Conservation (phyloP, 2,888 invertebrate species). For the Andrena bucephala region DNA sequence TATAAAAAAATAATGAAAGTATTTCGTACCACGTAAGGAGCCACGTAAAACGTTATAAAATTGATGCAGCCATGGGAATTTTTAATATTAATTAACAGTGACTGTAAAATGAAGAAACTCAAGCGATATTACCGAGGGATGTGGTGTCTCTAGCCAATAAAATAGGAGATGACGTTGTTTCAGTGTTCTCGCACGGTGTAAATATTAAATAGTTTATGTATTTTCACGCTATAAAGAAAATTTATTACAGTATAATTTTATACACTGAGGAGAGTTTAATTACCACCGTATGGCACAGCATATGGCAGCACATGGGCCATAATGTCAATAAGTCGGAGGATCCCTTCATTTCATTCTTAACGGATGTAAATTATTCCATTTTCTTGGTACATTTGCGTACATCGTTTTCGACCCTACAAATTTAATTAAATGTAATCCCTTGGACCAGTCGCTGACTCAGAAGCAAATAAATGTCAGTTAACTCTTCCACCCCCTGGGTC, state of each 20-base stretch:
- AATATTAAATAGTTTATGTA: slow-evolving; percentile 5
- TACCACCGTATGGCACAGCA: slow-evolving; percentile 30
- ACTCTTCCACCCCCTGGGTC: too few relatives aligned
- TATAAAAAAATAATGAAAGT: too few relatives aligned
- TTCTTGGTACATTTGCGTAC: background rate
- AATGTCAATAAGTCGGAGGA: background rate
- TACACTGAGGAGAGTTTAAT: slow-evolving; percentile 20
- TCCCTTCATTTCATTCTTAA: background rate
- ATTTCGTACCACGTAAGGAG: too few relatives aligned
- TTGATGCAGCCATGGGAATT: background rate
- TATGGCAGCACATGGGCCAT: slow-evolving; percentile 17
- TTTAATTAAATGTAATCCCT: background rate
- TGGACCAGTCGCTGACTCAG: background rate
- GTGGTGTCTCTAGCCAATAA: background rate
- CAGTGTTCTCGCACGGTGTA: background rate
- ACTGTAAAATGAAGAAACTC: background rate
- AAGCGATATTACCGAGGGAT: background rate
- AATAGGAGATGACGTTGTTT: background rate
- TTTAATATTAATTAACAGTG: background rate
- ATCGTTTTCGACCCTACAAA: background rate
- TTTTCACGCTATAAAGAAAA: background rate
- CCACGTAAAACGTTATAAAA: background rate
- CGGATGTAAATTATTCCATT: slow-evolving; percentile 8
- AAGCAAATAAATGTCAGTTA: too few relatives aligned
- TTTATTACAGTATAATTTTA: background rate